A percentile compares a stretch with the other conserved stretches of the same genome.
phyloP scores from a whole-genome alignment of 2,113 vertebrate genomes.

The Gobius niger region DNA sequence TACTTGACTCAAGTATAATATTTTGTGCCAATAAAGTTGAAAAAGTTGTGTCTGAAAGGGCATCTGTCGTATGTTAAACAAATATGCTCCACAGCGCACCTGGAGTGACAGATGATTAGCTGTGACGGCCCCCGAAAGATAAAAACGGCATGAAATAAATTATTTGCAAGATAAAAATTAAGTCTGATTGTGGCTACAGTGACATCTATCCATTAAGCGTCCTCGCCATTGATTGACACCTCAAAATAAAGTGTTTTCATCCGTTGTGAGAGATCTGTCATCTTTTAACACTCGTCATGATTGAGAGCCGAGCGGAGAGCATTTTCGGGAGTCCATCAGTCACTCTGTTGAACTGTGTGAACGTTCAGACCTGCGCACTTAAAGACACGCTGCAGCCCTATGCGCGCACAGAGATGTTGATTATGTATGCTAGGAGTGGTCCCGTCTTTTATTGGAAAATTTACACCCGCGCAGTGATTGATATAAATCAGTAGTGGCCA shows the following conservation, averaged over 20 bases:
- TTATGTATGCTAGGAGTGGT: conserved; percentile 76
- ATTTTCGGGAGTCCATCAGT: conserved; percentile 48
- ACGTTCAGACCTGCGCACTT: conserved; percentile 59
- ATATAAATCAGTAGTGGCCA: conserved; percentile 81
- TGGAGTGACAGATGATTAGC: not conserved
- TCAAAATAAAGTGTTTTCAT: conserved; percentile 31
- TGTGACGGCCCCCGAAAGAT: not conserved
- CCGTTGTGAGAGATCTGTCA: conserved; percentile 20
- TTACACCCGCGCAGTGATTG: conserved; percentile 80
- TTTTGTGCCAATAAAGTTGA: not conserved
- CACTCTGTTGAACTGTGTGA: conserved; percentile 57
- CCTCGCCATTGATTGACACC: not conserved
- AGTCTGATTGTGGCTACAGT: not conserved
- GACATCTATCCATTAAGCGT: conserved; percentile 1
- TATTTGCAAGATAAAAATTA: not conserved
- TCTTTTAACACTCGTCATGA: conserved; percentile 21
- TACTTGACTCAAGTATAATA: no score
- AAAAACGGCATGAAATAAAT: not conserved
- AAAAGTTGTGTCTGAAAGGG: not conserved
- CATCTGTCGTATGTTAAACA: not conserved
- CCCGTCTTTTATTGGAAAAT: conserved; percentile 79
- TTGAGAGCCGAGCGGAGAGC: conserved; percentile 30
- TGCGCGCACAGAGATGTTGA: conserved; percentile 70
- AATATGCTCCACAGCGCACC: no score
- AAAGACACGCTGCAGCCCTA: conserved; percentile 56